Base-by-base conservation (phyloP, 1,140 invertebrate genomes). In the Scaptomyza graminum region DNA sequence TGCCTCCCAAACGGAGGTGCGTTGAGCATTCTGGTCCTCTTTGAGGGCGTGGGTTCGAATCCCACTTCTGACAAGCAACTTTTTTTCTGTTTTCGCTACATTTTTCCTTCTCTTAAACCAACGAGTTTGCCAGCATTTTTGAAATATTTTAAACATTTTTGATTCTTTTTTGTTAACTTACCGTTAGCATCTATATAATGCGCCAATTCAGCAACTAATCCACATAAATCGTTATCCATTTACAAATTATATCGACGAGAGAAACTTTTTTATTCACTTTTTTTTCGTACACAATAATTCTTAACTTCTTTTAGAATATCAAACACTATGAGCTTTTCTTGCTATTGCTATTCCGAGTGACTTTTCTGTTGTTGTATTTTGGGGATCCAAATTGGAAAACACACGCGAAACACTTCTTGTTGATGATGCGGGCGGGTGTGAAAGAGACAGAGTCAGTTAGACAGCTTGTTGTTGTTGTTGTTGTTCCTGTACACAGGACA, bases 41-140 rank as follows among this genome's bases (percentile, higher is more conserved):
- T 93, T 95, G 95, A 95, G 95, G 95, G 95, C 95, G 95, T 95
- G 95, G 95, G 95, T 96, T 96, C 95, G 94, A 96, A 96, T 95
- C 95, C 95, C 95, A 95, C 95, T 96, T 95, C 95, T 96, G 95
- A 95, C 95, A 96, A 92, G 93, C 4, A 5, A 13, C 3, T 43
- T 8, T 43, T 56, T 25, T 25, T n/a, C 3, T 2, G n/a, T n/a
- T n/a, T n/a, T n/a, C n/a, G n/a, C 5, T 39, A 25, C 3, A 13
- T 51, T 76, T 47, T 15, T 8, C 1, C 39, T 28, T 28, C 5
- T 31, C 8, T 55, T 37, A 54, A 18, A 12, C 22, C 12, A 37
- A 52, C 69, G 55, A 72, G 69, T 61, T 66, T 59, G 54, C 54
- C 47, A 49, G 61, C 52, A 41, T 37, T 52, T 16, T 22, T 22